A percentile compares a stretch with the other conserved stretches of the same genome.
phyloP scores from a whole-genome alignment of 2,113 vertebrate species.

The Rattus rattus region DNA sequence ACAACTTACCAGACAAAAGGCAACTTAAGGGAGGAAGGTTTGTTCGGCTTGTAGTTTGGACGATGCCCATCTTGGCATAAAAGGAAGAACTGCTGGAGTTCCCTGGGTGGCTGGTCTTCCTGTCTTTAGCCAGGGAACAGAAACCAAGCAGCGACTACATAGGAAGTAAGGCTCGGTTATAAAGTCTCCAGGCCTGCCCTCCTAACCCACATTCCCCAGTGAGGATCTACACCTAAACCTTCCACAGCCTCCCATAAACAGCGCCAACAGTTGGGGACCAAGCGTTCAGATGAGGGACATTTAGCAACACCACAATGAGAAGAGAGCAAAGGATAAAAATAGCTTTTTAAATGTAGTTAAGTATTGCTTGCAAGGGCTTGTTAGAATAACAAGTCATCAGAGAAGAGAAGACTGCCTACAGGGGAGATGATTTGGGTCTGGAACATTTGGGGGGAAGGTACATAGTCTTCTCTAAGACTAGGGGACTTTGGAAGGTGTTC shows the following conservation, averaged over 20 bases:
- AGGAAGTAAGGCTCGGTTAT: neutral
- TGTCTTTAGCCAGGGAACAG: neutral
- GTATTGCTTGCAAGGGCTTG: neutral
- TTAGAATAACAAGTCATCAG: neutral
- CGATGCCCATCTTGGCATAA: fast-evolving
- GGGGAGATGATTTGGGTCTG: neutral
- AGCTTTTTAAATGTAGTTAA: neutral
- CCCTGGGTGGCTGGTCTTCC: too few species aligned
- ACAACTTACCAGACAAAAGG: neutral
- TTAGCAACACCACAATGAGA: neutral
- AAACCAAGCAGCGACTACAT: neutral
- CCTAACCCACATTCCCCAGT: neutral
- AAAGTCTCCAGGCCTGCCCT: too few species aligned
- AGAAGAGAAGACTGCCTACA: neutral
- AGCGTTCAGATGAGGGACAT: neutral
- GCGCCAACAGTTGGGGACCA: neutral
- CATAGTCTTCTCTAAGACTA: neutral
- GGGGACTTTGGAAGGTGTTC: neutral
- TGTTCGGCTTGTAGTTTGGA: neutral
- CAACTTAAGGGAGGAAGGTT: neutral
- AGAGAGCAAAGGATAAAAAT: neutral
- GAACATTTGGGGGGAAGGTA: neutral
- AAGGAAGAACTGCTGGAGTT: too few species aligned
- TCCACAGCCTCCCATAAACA: neutral
- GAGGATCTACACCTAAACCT: neutral